These are phyloP conservation scores for Pipistrellus kuhlii DNA, from an alignment of 2,797 vertebrate species.

Conservation along the genomic window DNA sequence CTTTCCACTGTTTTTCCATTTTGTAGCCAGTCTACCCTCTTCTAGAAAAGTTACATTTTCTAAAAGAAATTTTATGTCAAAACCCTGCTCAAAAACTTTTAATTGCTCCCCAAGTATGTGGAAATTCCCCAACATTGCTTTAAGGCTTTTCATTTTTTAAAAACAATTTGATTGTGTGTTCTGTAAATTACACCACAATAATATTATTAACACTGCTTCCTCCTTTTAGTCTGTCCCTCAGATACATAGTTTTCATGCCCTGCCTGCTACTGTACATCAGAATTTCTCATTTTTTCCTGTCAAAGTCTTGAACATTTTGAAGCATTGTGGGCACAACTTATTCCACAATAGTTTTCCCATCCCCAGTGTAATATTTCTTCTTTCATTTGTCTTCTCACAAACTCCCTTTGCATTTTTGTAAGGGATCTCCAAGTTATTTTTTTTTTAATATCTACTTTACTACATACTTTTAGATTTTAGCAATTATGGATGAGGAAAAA, in stretches of 20 bases:
- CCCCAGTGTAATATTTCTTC: neutral
- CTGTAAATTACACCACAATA: neutral
- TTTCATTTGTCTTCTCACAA: neutral
- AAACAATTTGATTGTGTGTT: neutral
- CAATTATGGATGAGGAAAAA: neutral
- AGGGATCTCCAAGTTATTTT: neutral
- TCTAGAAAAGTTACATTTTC: neutral
- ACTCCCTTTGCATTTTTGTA: neutral
- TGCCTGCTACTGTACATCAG: neutral
- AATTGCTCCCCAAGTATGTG: neutral
- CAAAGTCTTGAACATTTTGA: neutral
- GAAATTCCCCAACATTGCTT: neutral
- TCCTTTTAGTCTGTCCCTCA: neutral
- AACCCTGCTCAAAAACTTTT: neutral
- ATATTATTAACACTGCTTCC: neutral
- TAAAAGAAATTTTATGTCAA: slow-evolving; percentile 22
- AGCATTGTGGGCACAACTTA: neutral
- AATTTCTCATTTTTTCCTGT: neutral
- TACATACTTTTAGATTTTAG: neutral
- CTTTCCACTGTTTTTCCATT: neutral
- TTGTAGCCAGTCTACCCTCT: neutral
- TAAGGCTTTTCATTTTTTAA: neutral
- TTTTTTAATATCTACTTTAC: neutral
- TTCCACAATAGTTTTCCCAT: neutral
- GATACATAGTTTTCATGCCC: neutral